Evolutionary conservation across 2,113 vertebrate genomes (phyloP).

Genomic region (Deroptyus accipitrinus): DNA sequence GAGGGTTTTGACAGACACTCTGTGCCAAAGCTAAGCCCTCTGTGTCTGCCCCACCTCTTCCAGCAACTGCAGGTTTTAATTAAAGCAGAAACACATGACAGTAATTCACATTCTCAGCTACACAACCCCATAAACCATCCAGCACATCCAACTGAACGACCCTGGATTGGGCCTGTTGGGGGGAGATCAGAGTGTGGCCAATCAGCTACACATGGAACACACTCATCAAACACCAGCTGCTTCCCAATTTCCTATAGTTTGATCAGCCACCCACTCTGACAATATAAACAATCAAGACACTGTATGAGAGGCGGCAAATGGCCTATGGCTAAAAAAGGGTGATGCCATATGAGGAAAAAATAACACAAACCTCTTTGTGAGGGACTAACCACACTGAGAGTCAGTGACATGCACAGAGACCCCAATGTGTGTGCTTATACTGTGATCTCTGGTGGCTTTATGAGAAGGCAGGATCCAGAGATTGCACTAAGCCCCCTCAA

Average conservation of each 20-base stretch:
- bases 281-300: neutral
- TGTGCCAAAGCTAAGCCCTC: neutral
- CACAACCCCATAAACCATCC: neutral
- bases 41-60: neutral
- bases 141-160: neutral
- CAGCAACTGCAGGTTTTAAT: neutral
- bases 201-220: neutral
- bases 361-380: accelerated
- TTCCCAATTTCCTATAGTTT: neutral
- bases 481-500: accelerated
- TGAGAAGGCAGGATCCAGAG: neutral
- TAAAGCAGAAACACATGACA: neutral
- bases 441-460: neutral
- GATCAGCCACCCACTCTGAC: neutral
- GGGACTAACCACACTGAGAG: neutral
- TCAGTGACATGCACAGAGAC: neutral
- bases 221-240: neutral
- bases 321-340: neutral
- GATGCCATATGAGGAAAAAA: neutral
- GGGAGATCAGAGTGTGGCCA: neutral
- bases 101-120: neutral
- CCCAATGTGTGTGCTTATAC: neutral
- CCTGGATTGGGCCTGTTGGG: neutral
- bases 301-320: neutral
- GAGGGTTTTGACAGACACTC: neutral